Base-by-base conservation (phyloP, 2,113 vertebrate species). In the Apeltes quadracus region DNA sequence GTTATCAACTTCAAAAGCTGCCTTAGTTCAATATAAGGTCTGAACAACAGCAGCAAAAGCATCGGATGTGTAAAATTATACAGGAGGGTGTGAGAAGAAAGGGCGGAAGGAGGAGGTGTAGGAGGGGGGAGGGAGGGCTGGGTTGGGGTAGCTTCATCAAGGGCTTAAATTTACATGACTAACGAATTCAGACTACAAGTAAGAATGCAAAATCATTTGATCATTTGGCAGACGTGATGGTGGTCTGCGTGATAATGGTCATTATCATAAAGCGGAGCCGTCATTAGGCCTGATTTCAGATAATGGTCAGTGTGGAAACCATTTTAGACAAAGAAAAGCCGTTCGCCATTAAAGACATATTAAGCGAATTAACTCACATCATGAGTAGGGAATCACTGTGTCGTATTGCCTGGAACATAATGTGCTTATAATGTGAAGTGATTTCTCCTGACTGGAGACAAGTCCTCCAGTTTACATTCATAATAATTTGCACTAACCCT, bases 211-310 rank as follows among this genome's bases (percentile, higher is more conserved):
- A 82, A 91, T 88, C 86, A 89, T 90, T 91, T 88, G 91, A 91
- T 91, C 83, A 89, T 91, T 92, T 90, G 90, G 90, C 89, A 87
- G 84, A 84, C 86, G 63, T 87, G 89, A 90, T 87, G 89, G 90
- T 87, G 90, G 88, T 82, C 81, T 77, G 80, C 82, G 83, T 84
- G 88, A 89, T 92, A 88, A 91, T 90, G 90, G 89, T 89, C 90
- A 90, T 92, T 91, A 91, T 88, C 90, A 90, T 90, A 90, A 90
- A 88, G 84, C 71, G 62, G 75, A 87, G 89, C 87, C 84, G 85
- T 91, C 91, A 91, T 92, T 91, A 92, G 87, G 89, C 89, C 84
- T 92, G 91, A 91, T 91, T 91, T 92, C 89, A 90, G 87, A 91
- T 92, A 92, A 92, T 92, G 91, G 91, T 92, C 90, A 92, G 91